Base-by-base conservation (phyloP, 2,888 invertebrate species). In the Orchestes rusci region DNA sequence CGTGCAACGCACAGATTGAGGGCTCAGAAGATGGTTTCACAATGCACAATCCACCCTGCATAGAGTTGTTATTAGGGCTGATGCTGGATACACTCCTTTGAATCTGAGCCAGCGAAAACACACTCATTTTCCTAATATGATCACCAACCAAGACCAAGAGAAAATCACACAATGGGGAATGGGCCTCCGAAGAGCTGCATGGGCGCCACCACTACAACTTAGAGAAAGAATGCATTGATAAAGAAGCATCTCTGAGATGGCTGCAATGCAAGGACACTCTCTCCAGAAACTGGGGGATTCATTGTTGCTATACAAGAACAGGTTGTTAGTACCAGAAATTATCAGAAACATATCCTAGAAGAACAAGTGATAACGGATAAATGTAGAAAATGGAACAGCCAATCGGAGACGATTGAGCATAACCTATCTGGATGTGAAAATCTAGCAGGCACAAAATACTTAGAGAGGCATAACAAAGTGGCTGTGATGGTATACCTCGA, bases 401-500 rank as follows among this genome's bases (percentile, higher is more conserved):
- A 10, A 7, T 8, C 10, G 5, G 16, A 35, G 16, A 35, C 35
- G 7, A 35, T 35, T 7, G 17, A 18, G 16, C 35, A 35, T 23
- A 23, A 7, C 10, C 5, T 12, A 35, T 35, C 35, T 12, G 16
- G 15, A 35, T 35, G 35, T 12, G 5, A 7, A 16, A 8, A 16
- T 16, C 16, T 35, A 16, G 16, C 35, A 7, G 16, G 16, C 35
- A 35, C 5, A 8, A 15, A 35, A 35, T 35, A 35, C 15, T 35
- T 35, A 16, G 35, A 35, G 15, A 35, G 16, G 10, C 35, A 16
- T 15, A 35, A 35, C 35, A 35, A 35, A 18, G 19, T 35, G n/a
- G 35, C 13, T 13, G 31, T 12, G 10, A 23, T 23, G 5, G 23
- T 10, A 7, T 23, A 23, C 23, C 23, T 7, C 5, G 23, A 23